Evolutionary conservation across 37 sponge, comb jelly and placozoan species (phyloP), one percentile per base, ranked within the genome.

Genomic region (Bolinopsis microptera): DNA sequence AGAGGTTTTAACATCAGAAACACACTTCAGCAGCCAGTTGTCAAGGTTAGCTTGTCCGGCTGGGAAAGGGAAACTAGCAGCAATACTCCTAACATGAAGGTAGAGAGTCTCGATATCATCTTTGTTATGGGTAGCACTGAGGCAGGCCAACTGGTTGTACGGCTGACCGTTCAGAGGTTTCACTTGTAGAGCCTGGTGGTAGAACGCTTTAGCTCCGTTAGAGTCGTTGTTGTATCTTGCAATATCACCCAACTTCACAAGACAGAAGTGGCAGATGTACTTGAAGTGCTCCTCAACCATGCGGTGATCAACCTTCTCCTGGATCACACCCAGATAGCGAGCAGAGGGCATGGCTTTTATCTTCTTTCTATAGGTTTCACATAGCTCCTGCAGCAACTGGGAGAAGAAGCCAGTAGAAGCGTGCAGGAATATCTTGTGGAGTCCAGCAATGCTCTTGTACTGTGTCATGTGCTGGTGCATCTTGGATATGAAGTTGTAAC

Each of bases 281-380:
- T 82, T 82, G 83, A 82, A 82, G 83, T 82, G 83, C 8, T 82
- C 83, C 83, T 82, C 83, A 36, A 82, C 74, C 83, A 82, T 82
- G 37, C 38, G 2, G 38, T 82, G 36, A 82, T 82, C 83, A 31
- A 36, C 38, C 31, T 18, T 35, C 38, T 35, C 83, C 8, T 82
- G 32, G 23, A 82, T 35, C 3, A 82, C 22, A 32, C 83, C 83
- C 23, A 82, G 83, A 35, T 82, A 82, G 1, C 83, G 35, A 35
- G 83, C 36, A 8, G 38, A 35, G 35, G 83, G 83, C 83, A 82
- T 82, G 38, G 83, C 83, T 35, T 32, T 82, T 32, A 82, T 82
- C 83, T 35, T 82, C 83, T 35, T 82, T 8, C 38, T 24, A 36
- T 82, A 35, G 24, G 38, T 23, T 8, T 82, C 83, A 23, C 83